Evolutionary conservation across 2,888 invertebrate genomes (phyloP).

Genomic region (Phyllotreta cruciferae): DNA sequence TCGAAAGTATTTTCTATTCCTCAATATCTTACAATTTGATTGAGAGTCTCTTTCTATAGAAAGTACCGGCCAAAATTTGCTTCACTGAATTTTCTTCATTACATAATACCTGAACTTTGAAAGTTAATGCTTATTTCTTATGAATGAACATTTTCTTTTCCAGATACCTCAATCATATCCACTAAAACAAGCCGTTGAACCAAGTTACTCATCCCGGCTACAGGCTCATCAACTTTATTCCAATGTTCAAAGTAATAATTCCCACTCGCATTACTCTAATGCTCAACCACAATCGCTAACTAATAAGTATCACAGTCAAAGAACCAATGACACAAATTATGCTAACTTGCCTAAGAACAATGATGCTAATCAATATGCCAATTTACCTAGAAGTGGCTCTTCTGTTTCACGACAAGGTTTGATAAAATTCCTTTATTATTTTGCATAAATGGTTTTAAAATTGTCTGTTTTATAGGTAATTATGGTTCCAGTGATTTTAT

Average conservation of each 20-base stretch:
- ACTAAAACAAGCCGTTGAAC: slow-evolving; percentile 73
- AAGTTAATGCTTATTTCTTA: too few relatives aligned
- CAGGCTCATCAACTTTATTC: slow-evolving; percentile 62
- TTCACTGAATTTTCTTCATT: too few relatives aligned
- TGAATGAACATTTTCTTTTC: slow-evolving; percentile 37
- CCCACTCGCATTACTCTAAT: slow-evolving; percentile 54
- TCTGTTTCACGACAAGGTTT: slow-evolving; percentile 40
- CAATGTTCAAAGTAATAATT: slow-evolving; percentile 57
- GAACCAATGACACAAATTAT: slow-evolving; percentile 45
- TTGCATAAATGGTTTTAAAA: not conserved
- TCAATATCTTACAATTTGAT: too few relatives aligned
- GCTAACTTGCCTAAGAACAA: slow-evolving; percentile 46
- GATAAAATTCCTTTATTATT: not conserved
- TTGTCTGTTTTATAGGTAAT: slow-evolving; percentile 26
- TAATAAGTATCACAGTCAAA: slow-evolving; percentile 39
- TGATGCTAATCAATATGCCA: slow-evolving; percentile 44
- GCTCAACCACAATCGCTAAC: slow-evolving; percentile 47
- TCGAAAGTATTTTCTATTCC: too few relatives aligned
- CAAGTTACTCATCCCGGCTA: slow-evolving; percentile 76
- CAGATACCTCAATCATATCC: slow-evolving; percentile 81
- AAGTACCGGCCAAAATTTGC: too few relatives aligned
- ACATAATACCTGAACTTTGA: too few relatives aligned
- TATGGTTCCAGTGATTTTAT: slow-evolving; percentile 34
- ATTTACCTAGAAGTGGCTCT: slow-evolving; percentile 43
- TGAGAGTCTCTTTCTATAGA: too few relatives aligned